phyloP scores from a whole-genome alignment of 2,888 invertebrate genomes.

The Gasteruption jaculator region DNA sequence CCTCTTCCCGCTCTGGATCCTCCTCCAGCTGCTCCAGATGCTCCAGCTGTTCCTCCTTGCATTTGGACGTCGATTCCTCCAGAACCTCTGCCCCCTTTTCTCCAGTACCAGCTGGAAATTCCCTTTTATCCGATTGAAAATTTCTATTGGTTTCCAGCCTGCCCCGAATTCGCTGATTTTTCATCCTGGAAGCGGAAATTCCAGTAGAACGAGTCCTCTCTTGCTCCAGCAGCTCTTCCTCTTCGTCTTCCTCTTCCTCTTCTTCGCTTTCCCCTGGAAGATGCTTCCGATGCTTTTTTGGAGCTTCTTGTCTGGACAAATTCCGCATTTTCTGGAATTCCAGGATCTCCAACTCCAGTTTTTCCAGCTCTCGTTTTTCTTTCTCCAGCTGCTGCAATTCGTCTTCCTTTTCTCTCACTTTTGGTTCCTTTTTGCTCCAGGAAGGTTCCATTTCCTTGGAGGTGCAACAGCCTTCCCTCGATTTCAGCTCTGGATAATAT shows the following conservation, averaged over 20 bases:
- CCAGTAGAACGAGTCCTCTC: too few relatives aligned
- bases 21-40: slow-evolving; percentile 2
- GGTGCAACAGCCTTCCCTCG: too few relatives aligned
- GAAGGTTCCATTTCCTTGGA: background rate
- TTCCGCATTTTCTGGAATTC: slow-evolving; percentile 3
- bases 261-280: background rate
- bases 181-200: too few relatives aligned
- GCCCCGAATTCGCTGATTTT: too few relatives aligned
- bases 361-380: slow-evolving; percentile 2
- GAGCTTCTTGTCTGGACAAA: too few relatives aligned
- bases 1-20: background rate
- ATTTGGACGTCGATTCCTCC: slow-evolving; percentile 1
- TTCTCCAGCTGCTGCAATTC: slow-evolving; percentile 2
- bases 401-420: background rate
- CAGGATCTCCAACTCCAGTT: slow-evolving; percentile 7
- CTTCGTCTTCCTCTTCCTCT: background rate
- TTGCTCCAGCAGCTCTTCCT: too few relatives aligned
- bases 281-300: background rate
- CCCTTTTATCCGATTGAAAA: too few relatives aligned
- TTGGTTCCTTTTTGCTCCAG: too few relatives aligned
- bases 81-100: too few relatives aligned
- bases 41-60: slow-evolving; percentile 3
- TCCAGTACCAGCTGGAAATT: too few relatives aligned
- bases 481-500: too few relatives aligned
- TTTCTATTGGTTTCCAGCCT: too few relatives aligned